Percentiles rank a stretch among this genome's conserved stretches.
Conservation (phyloP, 2,113 vertebrate species). For the Sceloporus undulatus region DNA sequence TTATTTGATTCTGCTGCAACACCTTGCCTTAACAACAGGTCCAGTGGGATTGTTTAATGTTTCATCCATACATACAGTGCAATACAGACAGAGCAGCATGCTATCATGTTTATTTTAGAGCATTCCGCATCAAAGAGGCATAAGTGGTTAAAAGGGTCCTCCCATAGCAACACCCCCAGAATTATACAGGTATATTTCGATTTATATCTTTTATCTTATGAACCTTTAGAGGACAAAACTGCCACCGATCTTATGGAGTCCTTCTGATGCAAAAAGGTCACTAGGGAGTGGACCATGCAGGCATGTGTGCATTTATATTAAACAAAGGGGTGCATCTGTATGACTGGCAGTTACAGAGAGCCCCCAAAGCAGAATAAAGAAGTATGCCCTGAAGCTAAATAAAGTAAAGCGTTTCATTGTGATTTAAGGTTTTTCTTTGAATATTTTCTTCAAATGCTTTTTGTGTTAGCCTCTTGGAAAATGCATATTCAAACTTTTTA, state of each 20-base stretch:
- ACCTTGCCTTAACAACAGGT: background rate
- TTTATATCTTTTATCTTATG: background rate
- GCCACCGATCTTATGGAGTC: background rate
- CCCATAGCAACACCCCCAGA: background rate
- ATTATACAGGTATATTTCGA: background rate
- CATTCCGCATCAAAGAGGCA: background rate
- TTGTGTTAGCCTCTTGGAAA: background rate
- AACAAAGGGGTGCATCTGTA: background rate
- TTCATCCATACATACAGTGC: background rate
- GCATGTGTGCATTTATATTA: background rate
- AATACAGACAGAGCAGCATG: background rate
- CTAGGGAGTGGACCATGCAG: background rate
- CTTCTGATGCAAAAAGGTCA: background rate
- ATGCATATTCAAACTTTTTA: slow-evolving; percentile 30
- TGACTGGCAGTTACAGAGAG: background rate
- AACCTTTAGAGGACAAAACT: background rate
- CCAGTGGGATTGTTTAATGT: background rate
- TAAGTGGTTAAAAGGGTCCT: background rate
- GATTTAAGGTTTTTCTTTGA: background rate
- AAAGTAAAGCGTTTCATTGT: background rate
- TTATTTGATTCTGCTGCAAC: slow-evolving; percentile 38
- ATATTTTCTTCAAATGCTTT: slow-evolving; percentile 24
- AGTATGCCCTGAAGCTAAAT: background rate
- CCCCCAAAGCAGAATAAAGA: background rate
- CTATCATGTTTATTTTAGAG: background rate